Evolutionary conservation across 2,113 vertebrate species (phyloP).

Genomic region (Cavia aperea): DNA sequence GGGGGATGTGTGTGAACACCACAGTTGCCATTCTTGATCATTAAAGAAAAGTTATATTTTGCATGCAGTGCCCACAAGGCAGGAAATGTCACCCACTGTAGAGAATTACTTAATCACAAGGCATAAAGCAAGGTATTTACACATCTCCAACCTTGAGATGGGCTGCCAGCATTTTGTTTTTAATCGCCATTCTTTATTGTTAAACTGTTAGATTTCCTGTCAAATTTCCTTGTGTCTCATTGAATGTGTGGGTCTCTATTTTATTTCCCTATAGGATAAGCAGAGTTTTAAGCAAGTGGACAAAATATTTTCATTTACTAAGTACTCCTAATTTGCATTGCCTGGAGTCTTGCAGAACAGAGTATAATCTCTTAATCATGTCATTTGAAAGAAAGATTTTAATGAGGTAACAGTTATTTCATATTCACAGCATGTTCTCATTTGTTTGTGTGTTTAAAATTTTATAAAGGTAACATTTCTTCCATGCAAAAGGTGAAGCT

Average conservation of each 20-base stretch:
- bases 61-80: not conserved
- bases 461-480: not conserved
- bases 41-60: not conserved
- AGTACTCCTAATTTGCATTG: not conserved
- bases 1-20: not conserved
- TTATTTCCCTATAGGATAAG: not conserved
- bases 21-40: not conserved
- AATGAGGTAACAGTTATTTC: not conserved
- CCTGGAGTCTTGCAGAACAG: not conserved
- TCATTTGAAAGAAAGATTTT: conserved; percentile 26
- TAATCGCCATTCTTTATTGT: conserved; percentile 8
- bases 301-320: not conserved
- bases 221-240: not conserved
- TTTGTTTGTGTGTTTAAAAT: not conserved
- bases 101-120: not conserved
- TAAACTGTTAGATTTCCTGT: not conserved
- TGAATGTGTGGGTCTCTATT: not conserved
- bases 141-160: not conserved
- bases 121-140: not conserved
- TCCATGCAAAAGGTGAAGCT: not conserved
- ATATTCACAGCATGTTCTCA: not conserved
- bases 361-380: not conserved
- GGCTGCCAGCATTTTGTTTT: not conserved
- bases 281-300: conserved; percentile 19
- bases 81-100: not conserved